These are phyloP conservation scores for Remorina albescens DNA, from an alignment of 2,797 vertebrate species.

Conservation along the genomic window DNA sequence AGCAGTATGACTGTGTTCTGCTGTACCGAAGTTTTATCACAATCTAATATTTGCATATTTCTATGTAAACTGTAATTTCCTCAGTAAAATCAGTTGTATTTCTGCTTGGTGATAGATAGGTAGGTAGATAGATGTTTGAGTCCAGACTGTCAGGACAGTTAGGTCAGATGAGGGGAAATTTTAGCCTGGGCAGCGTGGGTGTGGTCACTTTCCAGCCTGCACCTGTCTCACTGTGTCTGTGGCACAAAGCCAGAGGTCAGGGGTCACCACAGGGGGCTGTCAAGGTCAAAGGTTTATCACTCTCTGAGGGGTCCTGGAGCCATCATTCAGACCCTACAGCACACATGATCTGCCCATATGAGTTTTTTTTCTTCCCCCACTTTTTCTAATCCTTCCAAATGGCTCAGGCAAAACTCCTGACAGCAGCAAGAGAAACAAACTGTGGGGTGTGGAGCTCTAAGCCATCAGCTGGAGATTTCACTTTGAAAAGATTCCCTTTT, in stretches of 20 bases:
- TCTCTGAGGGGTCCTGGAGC: conserved; percentile 80
- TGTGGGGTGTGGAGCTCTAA: conserved; percentile 83
- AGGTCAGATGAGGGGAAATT: conserved; percentile 67
- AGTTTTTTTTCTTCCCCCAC: conserved; percentile 68
- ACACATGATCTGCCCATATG: conserved; percentile 69
- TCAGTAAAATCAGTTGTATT: neutral
- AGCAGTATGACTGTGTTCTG: conserved; percentile 16
- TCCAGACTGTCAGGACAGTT: conserved; percentile 52
- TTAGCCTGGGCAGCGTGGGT: conserved; percentile 62
- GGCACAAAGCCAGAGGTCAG: conserved; percentile 81
- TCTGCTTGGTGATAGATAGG: neutral
- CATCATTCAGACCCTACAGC: conserved; percentile 81
- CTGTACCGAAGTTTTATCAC: neutral
- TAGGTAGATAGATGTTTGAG: conserved; percentile 34
- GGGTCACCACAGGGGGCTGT: conserved; percentile 79
- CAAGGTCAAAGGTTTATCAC: conserved; percentile 86
- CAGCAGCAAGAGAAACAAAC: conserved; percentile 83
- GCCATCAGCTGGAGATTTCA: conserved; percentile 87
- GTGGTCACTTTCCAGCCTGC: conserved; percentile 77
- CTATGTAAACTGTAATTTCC: neutral
- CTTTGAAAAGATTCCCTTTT: conserved; percentile 85
- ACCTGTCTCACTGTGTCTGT: conserved; percentile 76
- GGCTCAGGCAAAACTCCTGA: conserved; percentile 83
- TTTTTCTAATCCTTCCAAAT: conserved; percentile 89
- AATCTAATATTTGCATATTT: neutral